Base-by-base conservation (phyloP, 2,888 invertebrate species). In the Drosophila kambysellisi region DNA sequence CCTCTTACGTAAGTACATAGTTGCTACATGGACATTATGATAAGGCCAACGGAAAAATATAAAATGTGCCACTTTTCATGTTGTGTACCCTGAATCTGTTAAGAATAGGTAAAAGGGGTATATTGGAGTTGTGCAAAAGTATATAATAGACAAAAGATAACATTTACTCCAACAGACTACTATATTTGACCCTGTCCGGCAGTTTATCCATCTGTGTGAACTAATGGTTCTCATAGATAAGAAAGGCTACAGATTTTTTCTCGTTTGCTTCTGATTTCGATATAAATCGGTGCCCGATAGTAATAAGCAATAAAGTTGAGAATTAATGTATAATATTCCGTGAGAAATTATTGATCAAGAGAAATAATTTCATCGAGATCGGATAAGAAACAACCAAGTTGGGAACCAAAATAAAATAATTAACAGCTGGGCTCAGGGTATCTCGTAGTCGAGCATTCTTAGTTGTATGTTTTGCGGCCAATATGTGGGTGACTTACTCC, bases 1-100 rank as follows among this genome's bases (percentile, higher is more conserved):
- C 77, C 63, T 56, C 25, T 80, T 80, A 57, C 80, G 76, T 43
- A 79, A 75, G 48, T 62, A 56, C 32, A 48, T 29, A 57, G 33
- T 64, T 65, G 74, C 54, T 43, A 67, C 75, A 74, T 53, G 35
- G 33, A 37, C 63, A 54, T 52, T 64, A 43, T 58, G 78, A 81
- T 69, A 81, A 81, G 62, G 58, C 32, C 25, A 41, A 39, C n/a
- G 37, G 29, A 17, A 25, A 17, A 11, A 11, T n/a, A 37, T 46
- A 25, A 64, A 35, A 17, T 41, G 52, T 41, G 32, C 20, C 64
- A 64, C 64, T 15, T 39, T 39, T 30, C 32, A 11, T 30, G 20
- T 43, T 20, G 46, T 7, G 4, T 12, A 7, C 43, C 20, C 20
- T 46, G 20, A 46, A 12, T 20, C 20, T 15, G 25, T 15, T 25